phyloP scores from a whole-genome alignment of 2,113 vertebrate genomes.

The Phaethon lepturus region DNA sequence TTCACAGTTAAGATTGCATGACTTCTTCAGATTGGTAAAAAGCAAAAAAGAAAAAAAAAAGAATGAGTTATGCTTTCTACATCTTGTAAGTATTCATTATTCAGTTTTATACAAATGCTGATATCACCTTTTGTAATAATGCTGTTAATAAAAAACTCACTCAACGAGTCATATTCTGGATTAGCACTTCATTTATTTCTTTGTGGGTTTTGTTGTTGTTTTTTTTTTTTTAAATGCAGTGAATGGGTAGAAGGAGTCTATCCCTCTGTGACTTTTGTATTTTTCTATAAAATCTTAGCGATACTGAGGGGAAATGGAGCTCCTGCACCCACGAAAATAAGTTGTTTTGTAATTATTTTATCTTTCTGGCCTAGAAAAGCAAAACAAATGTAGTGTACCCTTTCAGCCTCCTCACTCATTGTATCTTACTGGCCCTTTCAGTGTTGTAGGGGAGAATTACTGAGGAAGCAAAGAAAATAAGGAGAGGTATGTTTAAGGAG shows the following conservation, averaged over 20 bases:
- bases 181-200: background rate
- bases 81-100: background rate
- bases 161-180: background rate
- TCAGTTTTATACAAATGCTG: background rate
- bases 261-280: background rate
- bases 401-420: background rate
- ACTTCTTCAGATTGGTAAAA: background rate
- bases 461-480: background rate
- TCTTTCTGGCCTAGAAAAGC: background rate
- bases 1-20: background rate
- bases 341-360: background rate
- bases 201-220: background rate
- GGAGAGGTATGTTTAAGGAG: background rate
- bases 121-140: background rate
- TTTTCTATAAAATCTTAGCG: background rate
- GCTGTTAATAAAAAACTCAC: background rate
- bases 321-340: background rate
- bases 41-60: background rate
- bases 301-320: background rate
- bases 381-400: background rate
- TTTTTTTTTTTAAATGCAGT: background rate
- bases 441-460: background rate
- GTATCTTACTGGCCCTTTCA: background rate
- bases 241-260: background rate
- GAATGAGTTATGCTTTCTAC: background rate